Conservation (phyloP, 2,888 invertebrate genomes). For the Hirtodrosophila confusa region DNA sequence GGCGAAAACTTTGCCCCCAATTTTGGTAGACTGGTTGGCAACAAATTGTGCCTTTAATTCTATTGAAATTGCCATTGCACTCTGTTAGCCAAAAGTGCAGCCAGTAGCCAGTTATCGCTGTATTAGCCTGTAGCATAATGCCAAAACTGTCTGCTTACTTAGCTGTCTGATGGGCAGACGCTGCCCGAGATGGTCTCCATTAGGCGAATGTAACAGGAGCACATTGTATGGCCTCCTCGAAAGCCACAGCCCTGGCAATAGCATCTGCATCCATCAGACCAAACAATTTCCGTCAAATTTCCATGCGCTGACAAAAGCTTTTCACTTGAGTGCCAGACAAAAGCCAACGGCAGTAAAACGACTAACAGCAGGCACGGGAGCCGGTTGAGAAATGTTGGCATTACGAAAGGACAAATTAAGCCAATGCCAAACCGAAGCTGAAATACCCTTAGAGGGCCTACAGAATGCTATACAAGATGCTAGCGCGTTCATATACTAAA, state of each 20-base stretch:
- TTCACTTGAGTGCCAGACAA: slow-evolving; percentile 79
- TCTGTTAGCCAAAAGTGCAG: slow-evolving; percentile 45
- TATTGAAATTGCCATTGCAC: slow-evolving; percentile 58
- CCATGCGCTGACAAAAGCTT: slow-evolving; percentile 78
- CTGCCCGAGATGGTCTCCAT: slow-evolving; percentile 47
- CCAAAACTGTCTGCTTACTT: slow-evolving; percentile 69
- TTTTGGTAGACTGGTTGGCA: slow-evolving; percentile 5
- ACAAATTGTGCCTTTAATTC: slow-evolving; percentile 61
- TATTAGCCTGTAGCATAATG: slow-evolving; percentile 35
- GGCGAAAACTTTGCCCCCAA: slow-evolving; percentile 26
- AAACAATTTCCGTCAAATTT: slow-evolving; percentile 80
- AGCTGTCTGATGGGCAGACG: slow-evolving; percentile 34
- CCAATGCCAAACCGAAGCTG: background rate
- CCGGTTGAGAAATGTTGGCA: slow-evolving; percentile 26
- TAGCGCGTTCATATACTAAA: background rate
- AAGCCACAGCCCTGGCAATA: slow-evolving; percentile 11
- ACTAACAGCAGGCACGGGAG: slow-evolving; percentile 29
- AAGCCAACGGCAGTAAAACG: slow-evolving; percentile 50
- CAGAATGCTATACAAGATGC: no score
- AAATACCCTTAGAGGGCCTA: slow-evolving; percentile 21
- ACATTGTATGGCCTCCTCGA: slow-evolving; percentile 5
- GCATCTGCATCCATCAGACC: slow-evolving; percentile 76
- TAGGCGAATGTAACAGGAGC: slow-evolving; percentile 45
- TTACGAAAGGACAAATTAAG: slow-evolving; percentile 8
- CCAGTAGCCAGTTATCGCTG: slow-evolving; percentile 36